Evolutionary conservation across 2,888 invertebrate species (phyloP).

Genomic region (Heliothis peltigera): DNA sequence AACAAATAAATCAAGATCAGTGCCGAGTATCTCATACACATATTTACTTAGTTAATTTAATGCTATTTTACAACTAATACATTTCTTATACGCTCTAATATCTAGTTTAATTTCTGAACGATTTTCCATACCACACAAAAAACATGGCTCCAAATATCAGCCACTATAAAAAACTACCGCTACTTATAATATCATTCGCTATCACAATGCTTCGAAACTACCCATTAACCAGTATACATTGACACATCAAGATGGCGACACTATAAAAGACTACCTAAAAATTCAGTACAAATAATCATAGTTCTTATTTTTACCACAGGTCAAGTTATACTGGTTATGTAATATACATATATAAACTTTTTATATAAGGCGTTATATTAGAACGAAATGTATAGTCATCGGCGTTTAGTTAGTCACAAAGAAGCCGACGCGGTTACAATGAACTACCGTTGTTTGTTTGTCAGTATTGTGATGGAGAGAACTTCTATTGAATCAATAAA

Average conservation of each 20-base stretch:
- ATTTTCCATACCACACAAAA: slow-evolving; percentile 49
- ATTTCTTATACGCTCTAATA: slow-evolving; percentile 52
- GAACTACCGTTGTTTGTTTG: slow-evolving; percentile 80
- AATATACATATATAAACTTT: slow-evolving; percentile 26
- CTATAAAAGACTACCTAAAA: neutral
- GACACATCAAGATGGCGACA: slow-evolving; percentile 9
- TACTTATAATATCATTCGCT: slow-evolving; percentile 54
- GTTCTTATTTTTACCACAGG: slow-evolving; percentile 4
- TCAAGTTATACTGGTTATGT: slow-evolving; percentile 1
- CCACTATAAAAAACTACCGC: slow-evolving; percentile 41
- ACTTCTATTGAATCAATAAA: slow-evolving; percentile 84
- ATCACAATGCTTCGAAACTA: slow-evolving; percentile 46
- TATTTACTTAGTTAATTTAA: slow-evolving; percentile 58
- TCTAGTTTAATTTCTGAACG: slow-evolving; percentile 41
- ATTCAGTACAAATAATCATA: neutral
- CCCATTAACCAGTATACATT: neutral
- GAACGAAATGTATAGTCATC: slow-evolving; percentile 56
- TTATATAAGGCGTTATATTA: slow-evolving; percentile 57
- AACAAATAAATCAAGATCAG: too few species aligned
- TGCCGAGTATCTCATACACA: neutral
- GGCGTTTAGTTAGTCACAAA: slow-evolving; percentile 58
- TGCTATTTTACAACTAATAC: slow-evolving; percentile 51
- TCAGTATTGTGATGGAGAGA: slow-evolving; percentile 63
- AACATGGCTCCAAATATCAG: slow-evolving; percentile 41
- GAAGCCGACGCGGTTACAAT: slow-evolving; percentile 64